A percentile compares a stretch with the other conserved stretches of the same genome.
Conservation (phyloP, 2,888 invertebrate genomes). For the Heteromyza rotundicornis region DNA sequence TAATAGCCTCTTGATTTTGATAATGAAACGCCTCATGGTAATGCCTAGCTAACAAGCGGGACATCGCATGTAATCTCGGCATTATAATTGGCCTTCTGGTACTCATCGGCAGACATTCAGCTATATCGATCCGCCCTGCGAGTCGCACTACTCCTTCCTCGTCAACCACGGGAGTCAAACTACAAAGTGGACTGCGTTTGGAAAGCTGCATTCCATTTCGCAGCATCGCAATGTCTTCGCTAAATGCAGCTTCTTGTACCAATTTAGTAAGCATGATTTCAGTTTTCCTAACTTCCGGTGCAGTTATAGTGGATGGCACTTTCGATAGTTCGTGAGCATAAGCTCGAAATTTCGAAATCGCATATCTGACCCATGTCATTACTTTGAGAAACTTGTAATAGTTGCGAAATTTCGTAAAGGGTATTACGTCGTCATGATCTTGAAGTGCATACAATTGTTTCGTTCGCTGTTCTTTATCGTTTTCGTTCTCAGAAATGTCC, state of each 20-base stretch:
- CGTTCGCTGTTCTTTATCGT: too few relatives aligned
- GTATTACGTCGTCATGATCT: too few relatives aligned
- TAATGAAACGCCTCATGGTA: conserved; percentile 26
- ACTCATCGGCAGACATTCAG: conserved; percentile 1
- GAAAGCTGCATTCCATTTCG: conserved; percentile 2
- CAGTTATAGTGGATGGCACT: too few relatives aligned
- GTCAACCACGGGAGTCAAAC: conserved; percentile 7
- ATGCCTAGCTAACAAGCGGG: conserved; percentile 19
- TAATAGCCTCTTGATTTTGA: conserved; percentile 26
- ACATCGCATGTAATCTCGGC: conserved; percentile 16
- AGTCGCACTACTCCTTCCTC: conserved; percentile 1
- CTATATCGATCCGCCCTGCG: conserved; percentile 8
- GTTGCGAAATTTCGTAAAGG: too few relatives aligned
- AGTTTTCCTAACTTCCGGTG: too few relatives aligned
- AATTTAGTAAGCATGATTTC: background rate
- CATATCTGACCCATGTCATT: too few relatives aligned
- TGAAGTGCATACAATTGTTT: too few relatives aligned
- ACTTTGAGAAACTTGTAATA: too few relatives aligned
- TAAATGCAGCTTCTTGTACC: conserved; percentile 8
- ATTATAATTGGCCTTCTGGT: conserved; percentile 15
- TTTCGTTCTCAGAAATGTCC: too few relatives aligned
- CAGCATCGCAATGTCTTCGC: conserved; percentile 4
- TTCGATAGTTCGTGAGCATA: too few relatives aligned
- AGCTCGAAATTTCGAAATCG: too few relatives aligned
- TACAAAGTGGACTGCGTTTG: conserved; percentile 4